A percentile compares a stretch with the other conserved stretches of the same genome.
Conservation (phyloP, 2,888 invertebrate species). For the Pseudoips prasinana region DNA sequence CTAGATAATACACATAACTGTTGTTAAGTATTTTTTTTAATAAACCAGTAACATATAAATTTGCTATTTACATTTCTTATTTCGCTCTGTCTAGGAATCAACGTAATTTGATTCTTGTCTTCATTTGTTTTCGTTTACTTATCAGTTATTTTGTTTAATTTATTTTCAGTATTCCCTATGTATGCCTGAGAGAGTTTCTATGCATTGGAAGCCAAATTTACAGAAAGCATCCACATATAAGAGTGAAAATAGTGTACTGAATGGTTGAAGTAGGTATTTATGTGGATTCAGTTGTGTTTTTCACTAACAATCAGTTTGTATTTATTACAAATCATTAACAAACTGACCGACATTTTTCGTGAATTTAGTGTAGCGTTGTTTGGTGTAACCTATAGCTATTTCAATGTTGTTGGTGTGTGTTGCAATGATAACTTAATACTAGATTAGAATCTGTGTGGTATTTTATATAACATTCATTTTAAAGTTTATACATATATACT, state of each 20-base stretch:
- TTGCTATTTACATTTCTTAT: too few relatives aligned
- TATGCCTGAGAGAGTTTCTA: slow-evolving; percentile 81
- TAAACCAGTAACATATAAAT: too few relatives aligned
- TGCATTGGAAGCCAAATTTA: slow-evolving; percentile 82
- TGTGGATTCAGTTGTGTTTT: slow-evolving; percentile 47
- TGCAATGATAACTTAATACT: slow-evolving; percentile 62
- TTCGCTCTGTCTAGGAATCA: too few relatives aligned
- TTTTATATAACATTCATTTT: slow-evolving; percentile 41
- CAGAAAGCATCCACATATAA: slow-evolving; percentile 81
- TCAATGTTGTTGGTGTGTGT: slow-evolving; percentile 79
- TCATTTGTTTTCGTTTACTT: slow-evolving; percentile 40
- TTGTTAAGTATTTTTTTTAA: too few relatives aligned
- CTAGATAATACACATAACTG: too few relatives aligned
- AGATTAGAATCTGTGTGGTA: slow-evolving; percentile 74
- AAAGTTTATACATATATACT: slow-evolving; percentile 56
- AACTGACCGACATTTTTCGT: slow-evolving; percentile 51
- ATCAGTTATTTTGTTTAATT: slow-evolving; percentile 52
- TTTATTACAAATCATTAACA: slow-evolving; percentile 38
- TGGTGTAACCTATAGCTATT: slow-evolving; percentile 76
- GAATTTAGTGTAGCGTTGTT: slow-evolving; percentile 71
- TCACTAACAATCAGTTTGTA: slow-evolving; percentile 45
- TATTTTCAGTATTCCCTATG: slow-evolving; percentile 80
- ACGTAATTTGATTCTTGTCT: slow-evolving; percentile 11
- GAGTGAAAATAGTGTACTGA: slow-evolving; percentile 82
- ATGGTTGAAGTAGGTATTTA: slow-evolving; percentile 78